Percentiles rank a stretch among this genome's conserved stretches.
phyloP scores from a whole-genome alignment of 2,797 vertebrate genomes.

The Euthynnus affinis region DNA sequence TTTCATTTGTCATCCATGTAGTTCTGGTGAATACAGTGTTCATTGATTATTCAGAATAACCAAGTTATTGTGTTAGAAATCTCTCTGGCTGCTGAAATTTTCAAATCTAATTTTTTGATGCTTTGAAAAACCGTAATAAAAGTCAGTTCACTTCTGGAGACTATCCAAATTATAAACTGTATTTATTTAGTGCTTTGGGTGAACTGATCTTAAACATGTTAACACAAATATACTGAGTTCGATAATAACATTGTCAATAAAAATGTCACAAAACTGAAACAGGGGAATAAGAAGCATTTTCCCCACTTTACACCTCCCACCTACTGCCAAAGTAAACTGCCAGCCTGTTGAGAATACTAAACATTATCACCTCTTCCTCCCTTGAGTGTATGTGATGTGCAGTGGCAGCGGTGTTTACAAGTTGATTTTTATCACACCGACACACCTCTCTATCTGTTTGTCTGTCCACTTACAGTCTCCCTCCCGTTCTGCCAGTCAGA shows the following conservation, averaged over 20 bases:
- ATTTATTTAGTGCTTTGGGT: background rate
- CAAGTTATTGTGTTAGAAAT: background rate
- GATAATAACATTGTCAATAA: background rate
- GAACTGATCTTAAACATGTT: background rate
- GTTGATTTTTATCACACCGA: background rate
- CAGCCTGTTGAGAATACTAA: constrained; percentile 3
- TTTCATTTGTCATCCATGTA: too few species aligned
- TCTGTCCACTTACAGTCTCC: background rate
- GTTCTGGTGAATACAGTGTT: too few species aligned
- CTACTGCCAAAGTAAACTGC: too few species aligned
- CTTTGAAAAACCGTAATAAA: background rate
- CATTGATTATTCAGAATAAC: too few species aligned
- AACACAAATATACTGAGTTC: background rate
- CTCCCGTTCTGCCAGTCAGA: background rate
- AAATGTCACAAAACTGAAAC: background rate
- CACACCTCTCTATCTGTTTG: background rate
- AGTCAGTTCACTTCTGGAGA: background rate
- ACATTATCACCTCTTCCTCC: background rate
- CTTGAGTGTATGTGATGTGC: background rate
- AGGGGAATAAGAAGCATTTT: too few species aligned
- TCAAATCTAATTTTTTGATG: too few species aligned
- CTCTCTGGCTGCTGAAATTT: background rate
- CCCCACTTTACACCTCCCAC: background rate
- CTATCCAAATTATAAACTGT: background rate
- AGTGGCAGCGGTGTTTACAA: background rate